A percentile compares a stretch with the other conserved stretches of the same genome.
These are phyloP conservation scores for Hyperoplus lanceolatus DNA, from an alignment of 2,797 vertebrate genomes.

Conservation along the genomic window DNA sequence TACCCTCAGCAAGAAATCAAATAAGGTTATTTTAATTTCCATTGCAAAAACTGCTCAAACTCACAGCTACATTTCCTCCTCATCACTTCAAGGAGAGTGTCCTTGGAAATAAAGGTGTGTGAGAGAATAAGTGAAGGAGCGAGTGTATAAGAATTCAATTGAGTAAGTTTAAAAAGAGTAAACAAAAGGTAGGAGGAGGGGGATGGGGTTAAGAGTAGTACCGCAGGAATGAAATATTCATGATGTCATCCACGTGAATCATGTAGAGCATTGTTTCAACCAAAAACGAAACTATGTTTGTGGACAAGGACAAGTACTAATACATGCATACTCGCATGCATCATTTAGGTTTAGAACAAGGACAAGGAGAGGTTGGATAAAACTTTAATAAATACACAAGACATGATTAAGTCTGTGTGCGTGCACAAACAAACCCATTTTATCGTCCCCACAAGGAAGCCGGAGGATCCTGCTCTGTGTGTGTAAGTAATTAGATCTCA, in stretches of 20 bases:
- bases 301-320: not conserved
- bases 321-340: slow-evolving; percentile 11
- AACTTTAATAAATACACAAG: slow-evolving; percentile 34
- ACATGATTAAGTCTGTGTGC: slow-evolving; percentile 16
- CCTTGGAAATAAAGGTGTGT: not conserved
- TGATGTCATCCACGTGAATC: slow-evolving; percentile 54
- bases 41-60: not conserved
- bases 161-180: slow-evolving; percentile 2
- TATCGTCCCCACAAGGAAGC: slow-evolving; percentile 13
- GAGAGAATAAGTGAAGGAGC: slow-evolving; percentile 1
- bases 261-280: slow-evolving; percentile 53
- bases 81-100: not conserved
- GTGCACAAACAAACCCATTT: not conserved
- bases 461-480: slow-evolving; percentile 37
- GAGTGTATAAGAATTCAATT: not conserved
- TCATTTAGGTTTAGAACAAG: slow-evolving; percentile 32
- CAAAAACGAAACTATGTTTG: slow-evolving; percentile 48
- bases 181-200: not conserved
- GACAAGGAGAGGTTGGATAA: slow-evolving; percentile 22
- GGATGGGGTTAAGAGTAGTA: slow-evolving; percentile 13
- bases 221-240: slow-evolving; percentile 53
- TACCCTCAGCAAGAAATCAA: too few species aligned
- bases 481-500: slow-evolving; percentile 56
- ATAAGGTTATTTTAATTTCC: too few species aligned
- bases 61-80: not conserved